A percentile compares a stretch with the other conserved stretches of the same genome.
These are phyloP conservation scores for Lamproptera curius DNA, from an alignment of 2,888 invertebrate genomes.

Conservation along the genomic window DNA sequence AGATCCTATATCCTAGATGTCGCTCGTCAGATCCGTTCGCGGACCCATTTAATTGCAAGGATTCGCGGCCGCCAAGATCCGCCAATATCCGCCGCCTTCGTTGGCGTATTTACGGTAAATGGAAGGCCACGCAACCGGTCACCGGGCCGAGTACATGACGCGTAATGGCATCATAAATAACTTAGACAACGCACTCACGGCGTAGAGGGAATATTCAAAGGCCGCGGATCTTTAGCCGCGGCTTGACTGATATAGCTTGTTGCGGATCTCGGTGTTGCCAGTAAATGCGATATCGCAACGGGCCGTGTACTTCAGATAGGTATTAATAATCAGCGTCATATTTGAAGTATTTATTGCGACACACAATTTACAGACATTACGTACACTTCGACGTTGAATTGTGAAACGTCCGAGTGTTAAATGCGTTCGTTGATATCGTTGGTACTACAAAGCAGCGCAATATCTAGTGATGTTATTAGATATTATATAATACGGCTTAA, in stretches of 20 bases:
- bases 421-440: not conserved
- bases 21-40: not conserved
- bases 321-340: not conserved
- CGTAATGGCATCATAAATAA: slow-evolving; percentile 33
- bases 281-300: not conserved
- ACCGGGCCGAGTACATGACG: slow-evolving; percentile 14
- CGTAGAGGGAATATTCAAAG: slow-evolving; percentile 15
- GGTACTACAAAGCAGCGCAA: no score
- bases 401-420: no score
- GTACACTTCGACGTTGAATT: no score
- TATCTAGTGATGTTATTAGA: no score
- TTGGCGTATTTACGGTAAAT: slow-evolving; percentile 12
- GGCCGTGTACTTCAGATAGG: not conserved
- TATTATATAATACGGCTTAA: no score
- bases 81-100: not conserved
- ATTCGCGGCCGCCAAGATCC: no score
- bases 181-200: slow-evolving; percentile 27
- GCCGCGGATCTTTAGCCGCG: slow-evolving; percentile 11
- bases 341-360: not conserved
- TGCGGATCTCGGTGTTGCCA: not conserved
- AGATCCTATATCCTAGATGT: no score
- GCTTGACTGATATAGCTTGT: slow-evolving; percentile 6
- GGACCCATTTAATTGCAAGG: slow-evolving; percentile 3
- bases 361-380: no score
- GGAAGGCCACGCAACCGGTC: slow-evolving; percentile 11